Percentiles rank a stretch among this genome's conserved stretches.
phyloP scores from a whole-genome alignment of 2,797 vertebrate genomes.

The Steatocranus sp. region DNA sequence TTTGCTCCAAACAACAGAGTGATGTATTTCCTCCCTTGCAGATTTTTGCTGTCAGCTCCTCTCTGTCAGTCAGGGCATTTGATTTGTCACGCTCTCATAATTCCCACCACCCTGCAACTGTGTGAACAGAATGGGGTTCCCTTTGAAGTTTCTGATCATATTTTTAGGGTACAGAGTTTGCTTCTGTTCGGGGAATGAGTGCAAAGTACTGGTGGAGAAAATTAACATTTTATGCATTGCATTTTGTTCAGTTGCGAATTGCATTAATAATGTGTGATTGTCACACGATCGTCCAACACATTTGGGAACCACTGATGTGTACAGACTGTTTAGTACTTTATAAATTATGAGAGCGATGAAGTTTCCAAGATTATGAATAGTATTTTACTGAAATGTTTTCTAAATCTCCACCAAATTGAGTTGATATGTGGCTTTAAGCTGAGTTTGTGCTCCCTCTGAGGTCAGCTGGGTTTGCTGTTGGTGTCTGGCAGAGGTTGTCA shows the following conservation, averaged over 20 bases:
- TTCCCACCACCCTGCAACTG: neutral
- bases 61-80: neutral
- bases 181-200: neutral
- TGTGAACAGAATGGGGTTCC: neutral
- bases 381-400: neutral
- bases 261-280: neutral
- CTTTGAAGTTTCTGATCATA: neutral
- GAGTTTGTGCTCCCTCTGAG: neutral
- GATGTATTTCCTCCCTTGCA: neutral
- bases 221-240: neutral
- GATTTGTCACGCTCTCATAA: neutral
- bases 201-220: neutral
- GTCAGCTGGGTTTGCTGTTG: neutral
- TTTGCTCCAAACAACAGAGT: neutral
- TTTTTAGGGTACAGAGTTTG: neutral
- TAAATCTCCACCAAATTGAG: neutral
- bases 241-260: neutral
- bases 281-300: neutral
- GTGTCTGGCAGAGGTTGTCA: neutral
- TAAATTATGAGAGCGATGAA: neutral
- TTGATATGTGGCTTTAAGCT: neutral
- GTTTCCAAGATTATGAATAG: neutral
- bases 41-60: neutral
- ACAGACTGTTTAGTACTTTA: neutral
- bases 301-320: neutral